Evolutionary conservation across 1,140 invertebrate species (phyloP), one percentile per base, ranked within the genome.

Genomic region (Drosophila rhopaloa): DNA sequence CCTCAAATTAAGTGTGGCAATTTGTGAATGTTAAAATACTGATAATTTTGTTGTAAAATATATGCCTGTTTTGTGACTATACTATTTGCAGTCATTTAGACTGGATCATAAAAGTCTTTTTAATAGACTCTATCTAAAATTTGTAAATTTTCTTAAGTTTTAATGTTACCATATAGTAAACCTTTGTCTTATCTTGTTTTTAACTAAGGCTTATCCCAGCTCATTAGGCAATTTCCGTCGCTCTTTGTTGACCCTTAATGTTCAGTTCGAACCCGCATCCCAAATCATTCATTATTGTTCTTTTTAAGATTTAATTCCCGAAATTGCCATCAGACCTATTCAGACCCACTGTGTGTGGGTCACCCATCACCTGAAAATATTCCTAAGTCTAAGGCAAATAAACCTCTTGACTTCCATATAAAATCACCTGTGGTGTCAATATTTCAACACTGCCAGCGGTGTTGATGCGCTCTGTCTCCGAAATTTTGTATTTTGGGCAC

Each of bases 381-480:
- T 67, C 35, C 66, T 43, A 46, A 14, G 37, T 32, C 50, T 54
- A 73, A 63, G 48, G 60, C 57, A 71, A 62, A 74, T 57, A 70
- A 56, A 50, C 75, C 72, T 57, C 58, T 67, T 59, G 73, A 89
- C 80, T 89, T 90, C 85, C 81, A 73, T 76, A 79, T 85, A 81
- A 79, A 85, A 90, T 66, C 85, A 90, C 85, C 85, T 90, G 85
- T 81, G 85, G 85, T 90, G 85, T 85, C 85, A 90, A 90, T 90
- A 90, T 90, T 90, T 90, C 85, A 90, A 90, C 85, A 90, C 85
- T 73, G 81, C 78, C 85, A 81, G 77, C 85, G 79, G 85, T 90
- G 85, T 90, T 90, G 85, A 90, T 65, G 85, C 71, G 71, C 85
- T 63, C 37, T 76, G 72, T 85, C 72, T 79, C 60, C 77, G 60